These are phyloP conservation scores for Scytalopus superciliaris DNA, from an alignment of 2,113 vertebrate genomes.

Conservation along the genomic window DNA sequence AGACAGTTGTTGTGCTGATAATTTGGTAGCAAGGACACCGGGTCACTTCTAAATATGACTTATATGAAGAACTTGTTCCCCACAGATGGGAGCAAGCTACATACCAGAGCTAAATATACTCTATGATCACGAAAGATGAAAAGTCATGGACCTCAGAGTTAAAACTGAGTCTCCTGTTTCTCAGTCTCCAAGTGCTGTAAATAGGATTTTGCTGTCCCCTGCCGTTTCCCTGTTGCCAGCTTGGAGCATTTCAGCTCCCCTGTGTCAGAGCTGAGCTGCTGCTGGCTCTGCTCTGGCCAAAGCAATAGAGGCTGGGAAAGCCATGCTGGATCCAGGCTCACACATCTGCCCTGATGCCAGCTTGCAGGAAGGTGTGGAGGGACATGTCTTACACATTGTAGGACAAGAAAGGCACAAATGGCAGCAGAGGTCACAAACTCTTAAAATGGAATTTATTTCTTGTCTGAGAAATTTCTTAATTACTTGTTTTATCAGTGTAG, in stretches of 20 bases:
- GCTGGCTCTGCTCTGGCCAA: background rate
- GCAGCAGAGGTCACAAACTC: background rate
- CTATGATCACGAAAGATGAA: slow-evolving; percentile 54
- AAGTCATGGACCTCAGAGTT: background rate
- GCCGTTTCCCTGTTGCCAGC: background rate
- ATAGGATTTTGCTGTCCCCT: background rate
- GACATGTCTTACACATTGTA: background rate
- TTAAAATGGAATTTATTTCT: background rate
- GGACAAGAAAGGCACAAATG: background rate
- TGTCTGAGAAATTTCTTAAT: background rate
- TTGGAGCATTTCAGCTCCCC: background rate
- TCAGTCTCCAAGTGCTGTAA: background rate
- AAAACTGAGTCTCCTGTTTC: slow-evolving; percentile 19
- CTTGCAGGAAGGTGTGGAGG: background rate
- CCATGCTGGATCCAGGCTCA: accelerated
- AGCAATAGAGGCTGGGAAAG: background rate
- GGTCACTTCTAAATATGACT: slow-evolving; percentile 63
- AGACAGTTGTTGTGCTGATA: slow-evolving; percentile 59
- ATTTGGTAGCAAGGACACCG: slow-evolving; percentile 60
- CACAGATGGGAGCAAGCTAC: slow-evolving; percentile 30
- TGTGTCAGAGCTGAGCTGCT: background rate
- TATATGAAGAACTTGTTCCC: slow-evolving; percentile 41
- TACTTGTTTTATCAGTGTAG: background rate
- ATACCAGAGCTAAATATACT: slow-evolving; percentile 61
- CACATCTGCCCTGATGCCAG: background rate